A percentile compares a stretch with the other conserved stretches of the same genome.
Evolutionary conservation across 2,113 vertebrate genomes (phyloP).

Genomic region (Tylochromis polylepis): DNA sequence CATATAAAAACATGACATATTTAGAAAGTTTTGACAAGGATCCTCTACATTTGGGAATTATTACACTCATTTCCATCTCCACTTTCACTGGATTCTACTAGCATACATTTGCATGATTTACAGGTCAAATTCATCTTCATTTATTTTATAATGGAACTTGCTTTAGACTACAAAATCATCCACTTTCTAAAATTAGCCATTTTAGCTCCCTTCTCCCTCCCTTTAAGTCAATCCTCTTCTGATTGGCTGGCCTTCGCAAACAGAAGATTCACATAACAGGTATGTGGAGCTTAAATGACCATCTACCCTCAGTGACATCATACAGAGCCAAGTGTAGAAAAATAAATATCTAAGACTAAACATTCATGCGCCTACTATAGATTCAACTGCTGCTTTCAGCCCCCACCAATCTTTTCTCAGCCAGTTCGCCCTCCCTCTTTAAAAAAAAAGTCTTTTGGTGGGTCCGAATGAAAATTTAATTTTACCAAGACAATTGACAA

Average conservation of each 20-base stretch:
- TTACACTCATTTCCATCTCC: not conserved
- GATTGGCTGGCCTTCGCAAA: not conserved
- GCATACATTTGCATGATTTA: not conserved
- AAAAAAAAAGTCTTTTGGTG: not conserved
- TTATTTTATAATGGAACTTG: not conserved
- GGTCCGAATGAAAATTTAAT: slow-evolving; percentile 20
- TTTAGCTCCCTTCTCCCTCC: not conserved
- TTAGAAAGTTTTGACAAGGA: not conserved
- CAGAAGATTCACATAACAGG: not conserved
- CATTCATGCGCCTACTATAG: not conserved
- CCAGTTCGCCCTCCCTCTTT: not conserved
- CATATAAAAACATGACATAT: not conserved
- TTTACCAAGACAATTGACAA: not conserved
- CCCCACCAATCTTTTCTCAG: not conserved
- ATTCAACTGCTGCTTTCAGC: not conserved
- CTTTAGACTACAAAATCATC: not conserved
- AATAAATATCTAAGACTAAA: not conserved
- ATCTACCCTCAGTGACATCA: not conserved
- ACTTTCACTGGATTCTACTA: not conserved
- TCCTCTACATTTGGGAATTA: not conserved
- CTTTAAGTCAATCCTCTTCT: not conserved
- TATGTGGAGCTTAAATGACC: not conserved
- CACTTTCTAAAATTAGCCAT: not conserved
- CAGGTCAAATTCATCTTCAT: not conserved
- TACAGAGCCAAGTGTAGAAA: not conserved